Conservation (phyloP, 2,113 vertebrate species). For the Hippopotamus amphibius region DNA sequence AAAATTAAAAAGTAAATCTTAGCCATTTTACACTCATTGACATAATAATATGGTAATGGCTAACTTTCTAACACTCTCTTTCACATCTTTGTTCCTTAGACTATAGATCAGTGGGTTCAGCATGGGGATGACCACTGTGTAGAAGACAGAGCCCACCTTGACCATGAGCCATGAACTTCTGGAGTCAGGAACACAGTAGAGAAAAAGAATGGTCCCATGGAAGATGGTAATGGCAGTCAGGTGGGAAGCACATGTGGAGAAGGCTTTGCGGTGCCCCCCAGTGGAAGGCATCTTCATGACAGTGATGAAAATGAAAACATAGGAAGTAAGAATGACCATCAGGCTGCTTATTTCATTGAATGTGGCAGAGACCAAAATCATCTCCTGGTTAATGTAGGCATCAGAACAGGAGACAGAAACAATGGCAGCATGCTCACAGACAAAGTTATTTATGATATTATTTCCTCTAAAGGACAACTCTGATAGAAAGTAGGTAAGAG, state of each 20-base stretch:
- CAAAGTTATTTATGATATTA: too few relatives aligned
- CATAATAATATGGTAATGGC: neutral
- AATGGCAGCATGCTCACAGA: too few relatives aligned
- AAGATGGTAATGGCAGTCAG: slow-evolving; percentile 66
- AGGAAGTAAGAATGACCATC: neutral
- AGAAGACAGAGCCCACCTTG: neutral
- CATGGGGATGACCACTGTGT: too few relatives aligned
- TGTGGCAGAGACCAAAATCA: neutral
- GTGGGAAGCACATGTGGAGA: slow-evolving; percentile 73
- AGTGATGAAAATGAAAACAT: slow-evolving; percentile 46
- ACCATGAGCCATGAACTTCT: slow-evolving; percentile 71
- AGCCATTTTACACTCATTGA: neutral
- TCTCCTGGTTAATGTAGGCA: neutral
- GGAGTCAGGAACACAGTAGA: slow-evolving; percentile 72
- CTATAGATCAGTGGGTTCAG: too few relatives aligned
- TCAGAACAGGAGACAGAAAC: neutral
- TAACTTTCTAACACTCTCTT: slow-evolving; percentile 45
- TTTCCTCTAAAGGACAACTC: too few relatives aligned
- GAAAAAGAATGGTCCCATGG: slow-evolving; percentile 73
- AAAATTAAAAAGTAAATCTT: too few relatives aligned
- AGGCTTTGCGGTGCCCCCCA: slow-evolving; percentile 35
- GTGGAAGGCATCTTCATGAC: slow-evolving; percentile 14
- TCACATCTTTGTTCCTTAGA: too few relatives aligned
- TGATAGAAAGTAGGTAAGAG: too few relatives aligned
- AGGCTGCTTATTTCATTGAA: neutral